A percentile compares a stretch with the other conserved stretches of the same genome.
These are phyloP conservation scores for Austrofundulus limnaeus DNA, from an alignment of 2,113 vertebrate species.

Conservation along the genomic window DNA sequence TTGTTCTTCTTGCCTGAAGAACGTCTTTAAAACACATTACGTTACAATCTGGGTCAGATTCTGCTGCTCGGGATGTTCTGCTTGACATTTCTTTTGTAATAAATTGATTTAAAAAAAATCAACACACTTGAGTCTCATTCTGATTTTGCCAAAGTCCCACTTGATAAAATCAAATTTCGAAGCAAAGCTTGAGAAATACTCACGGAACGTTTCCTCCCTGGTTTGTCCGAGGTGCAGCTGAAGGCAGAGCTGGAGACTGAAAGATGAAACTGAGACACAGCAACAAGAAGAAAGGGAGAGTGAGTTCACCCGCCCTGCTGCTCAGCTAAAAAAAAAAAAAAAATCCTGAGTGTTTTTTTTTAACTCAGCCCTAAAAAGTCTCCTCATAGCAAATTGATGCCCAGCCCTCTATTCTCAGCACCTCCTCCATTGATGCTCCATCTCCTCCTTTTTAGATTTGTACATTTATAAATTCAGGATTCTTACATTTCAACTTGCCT, in stretches of 20 bases:
- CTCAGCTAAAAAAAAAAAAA: too few relatives aligned
- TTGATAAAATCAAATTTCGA: not conserved
- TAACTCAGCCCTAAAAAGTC: conserved; percentile 31
- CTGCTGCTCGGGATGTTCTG: too few relatives aligned
- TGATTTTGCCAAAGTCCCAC: too few relatives aligned
- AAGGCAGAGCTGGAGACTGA: not conserved
- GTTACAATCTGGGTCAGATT: too few relatives aligned
- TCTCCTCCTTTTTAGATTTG: not conserved
- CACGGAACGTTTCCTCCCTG: conserved; percentile 38
- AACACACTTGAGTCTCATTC: too few relatives aligned
- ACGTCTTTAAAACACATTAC: too few relatives aligned
- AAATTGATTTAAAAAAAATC: too few relatives aligned
- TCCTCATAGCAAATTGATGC: conserved; percentile 42
- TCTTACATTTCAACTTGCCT: not conserved
- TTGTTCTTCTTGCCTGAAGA: too few relatives aligned
- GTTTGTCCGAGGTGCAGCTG: conserved; percentile 21
- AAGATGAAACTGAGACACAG: conserved; percentile 5
- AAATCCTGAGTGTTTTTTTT: too few relatives aligned
- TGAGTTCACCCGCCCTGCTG: conserved; percentile 40
- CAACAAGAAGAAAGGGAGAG: conserved; percentile 53
- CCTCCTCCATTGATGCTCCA: conserved; percentile 64
- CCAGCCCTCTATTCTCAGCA: conserved; percentile 60
- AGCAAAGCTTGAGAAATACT: conserved; percentile 50
- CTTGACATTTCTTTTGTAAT: too few relatives aligned
- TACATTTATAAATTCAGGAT: not conserved